Percentiles rank a stretch among this genome's conserved stretches.
These are phyloP conservation scores for Julus scandinavius DNA, from an alignment of 2,888 invertebrate genomes.

Conservation along the genomic window DNA sequence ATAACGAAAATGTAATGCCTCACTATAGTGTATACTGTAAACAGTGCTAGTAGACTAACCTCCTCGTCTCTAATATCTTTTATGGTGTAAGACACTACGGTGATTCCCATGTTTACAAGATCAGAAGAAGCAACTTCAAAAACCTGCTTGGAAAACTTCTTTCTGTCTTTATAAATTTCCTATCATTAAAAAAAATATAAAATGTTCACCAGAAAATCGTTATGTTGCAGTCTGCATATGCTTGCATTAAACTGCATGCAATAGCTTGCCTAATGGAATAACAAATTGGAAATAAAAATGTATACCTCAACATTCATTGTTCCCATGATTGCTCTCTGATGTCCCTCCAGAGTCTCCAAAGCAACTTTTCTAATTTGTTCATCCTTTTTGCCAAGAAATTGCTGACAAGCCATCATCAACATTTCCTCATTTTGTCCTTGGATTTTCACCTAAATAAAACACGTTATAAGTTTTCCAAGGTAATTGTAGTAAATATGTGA, in stretches of 20 bases:
- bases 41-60: no score
- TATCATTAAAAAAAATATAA: slow-evolving; percentile 60
- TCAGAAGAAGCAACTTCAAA: slow-evolving; percentile 96
- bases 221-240: no score
- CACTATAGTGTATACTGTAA: no score
- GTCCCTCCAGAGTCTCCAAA: slow-evolving; percentile 90
- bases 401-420: slow-evolving; percentile 91
- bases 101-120: slow-evolving; percentile 95
- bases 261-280: no score
- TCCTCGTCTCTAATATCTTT: slow-evolving; percentile 96
- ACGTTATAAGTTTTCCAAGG: not conserved
- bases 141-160: slow-evolving; percentile 91
- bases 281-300: no score
- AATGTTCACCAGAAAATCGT: no score
- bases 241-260: no score
- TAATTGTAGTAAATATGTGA: not conserved
- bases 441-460: slow-evolving; percentile 77
- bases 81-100: slow-evolving; percentile 92
- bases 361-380: slow-evolving; percentile 91
- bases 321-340: slow-evolving; percentile 95
- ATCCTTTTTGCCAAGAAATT: slow-evolving; percentile 89
- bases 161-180: slow-evolving; percentile 95
- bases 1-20: no score
- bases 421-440: slow-evolving; percentile 91
- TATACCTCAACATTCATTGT: slow-evolving; percentile 93